phyloP scores from a whole-genome alignment of 2,113 vertebrate species.

The Apteryx mantelli region DNA sequence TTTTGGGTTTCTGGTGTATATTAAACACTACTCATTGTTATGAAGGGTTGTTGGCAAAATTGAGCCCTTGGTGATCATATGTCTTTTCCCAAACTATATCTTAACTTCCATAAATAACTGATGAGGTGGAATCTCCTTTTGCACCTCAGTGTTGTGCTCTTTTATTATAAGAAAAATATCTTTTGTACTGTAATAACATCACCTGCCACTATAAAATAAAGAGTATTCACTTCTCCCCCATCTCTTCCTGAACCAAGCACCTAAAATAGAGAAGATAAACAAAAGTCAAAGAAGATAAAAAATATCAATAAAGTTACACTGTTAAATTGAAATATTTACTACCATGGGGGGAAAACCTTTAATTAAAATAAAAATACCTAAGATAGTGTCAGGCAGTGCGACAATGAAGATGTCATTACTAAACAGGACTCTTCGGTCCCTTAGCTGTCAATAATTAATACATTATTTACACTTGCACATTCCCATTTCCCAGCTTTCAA shows the following conservation, averaged over 20 bases:
- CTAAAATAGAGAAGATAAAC: conserved; percentile 25
- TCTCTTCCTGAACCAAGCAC: not conserved
- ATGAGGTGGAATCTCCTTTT: conserved; percentile 13
- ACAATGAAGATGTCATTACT: conserved; percentile 80
- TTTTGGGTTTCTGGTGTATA: not conserved
- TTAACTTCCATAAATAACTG: conserved; percentile 33
- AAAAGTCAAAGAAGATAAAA: conserved; percentile 48
- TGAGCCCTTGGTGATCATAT: not conserved
- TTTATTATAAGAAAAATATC: not conserved
- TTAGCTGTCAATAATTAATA: conserved; percentile 91
- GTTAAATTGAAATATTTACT: conserved; percentile 55
- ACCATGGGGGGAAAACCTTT: conserved; percentile 16
- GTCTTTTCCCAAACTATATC: not conserved
- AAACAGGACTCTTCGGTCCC: conserved; percentile 78
- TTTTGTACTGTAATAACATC: not conserved
- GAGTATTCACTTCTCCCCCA: not conserved
- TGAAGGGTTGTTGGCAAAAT: not conserved
- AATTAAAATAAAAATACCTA: conserved; percentile 63
- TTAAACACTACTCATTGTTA: not conserved
- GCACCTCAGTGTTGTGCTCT: not conserved
- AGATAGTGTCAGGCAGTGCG: conserved; percentile 49
- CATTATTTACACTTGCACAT: conserved; percentile 93
- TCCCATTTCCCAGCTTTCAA: conserved; percentile 85
- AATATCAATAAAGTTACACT: conserved; percentile 42
- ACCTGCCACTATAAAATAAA: not conserved